phyloP scores from a whole-genome alignment of 2,113 vertebrate species.

The Ptyas mucosa region DNA sequence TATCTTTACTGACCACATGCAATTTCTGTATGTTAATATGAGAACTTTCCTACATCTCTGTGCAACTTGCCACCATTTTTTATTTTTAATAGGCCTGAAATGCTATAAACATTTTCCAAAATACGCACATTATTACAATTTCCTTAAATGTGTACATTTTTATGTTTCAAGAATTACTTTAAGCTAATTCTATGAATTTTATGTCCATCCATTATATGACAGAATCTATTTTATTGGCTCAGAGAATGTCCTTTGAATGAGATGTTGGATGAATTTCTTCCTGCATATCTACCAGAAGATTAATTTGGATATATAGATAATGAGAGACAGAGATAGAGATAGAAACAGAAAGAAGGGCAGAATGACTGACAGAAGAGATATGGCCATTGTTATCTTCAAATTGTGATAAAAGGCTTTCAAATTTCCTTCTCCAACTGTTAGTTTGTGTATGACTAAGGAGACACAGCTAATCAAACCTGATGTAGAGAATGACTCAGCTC shows the following conservation, averaged over 20 bases:
- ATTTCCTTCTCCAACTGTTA: slow-evolving; percentile 50
- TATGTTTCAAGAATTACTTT: neutral
- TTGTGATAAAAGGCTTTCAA: slow-evolving; percentile 44
- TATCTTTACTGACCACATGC: neutral
- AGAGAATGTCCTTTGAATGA: neutral
- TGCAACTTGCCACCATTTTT: neutral
- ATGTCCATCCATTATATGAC: neutral
- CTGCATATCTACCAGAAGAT: neutral
- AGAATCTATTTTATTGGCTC: neutral
- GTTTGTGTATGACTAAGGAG: slow-evolving; percentile 40
- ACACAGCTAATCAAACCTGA: slow-evolving; percentile 52
- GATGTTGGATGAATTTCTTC: neutral
- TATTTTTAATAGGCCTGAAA: neutral
- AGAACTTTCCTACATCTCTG: neutral
- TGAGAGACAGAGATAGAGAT: neutral
- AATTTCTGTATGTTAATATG: neutral
- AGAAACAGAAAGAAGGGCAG: neutral
- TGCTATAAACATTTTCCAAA: neutral
- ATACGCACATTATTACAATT: neutral
- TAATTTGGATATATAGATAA: neutral
- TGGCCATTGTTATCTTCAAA: slow-evolving; percentile 23
- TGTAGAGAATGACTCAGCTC: slow-evolving; percentile 41
- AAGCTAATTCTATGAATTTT: neutral
- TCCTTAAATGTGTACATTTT: neutral
- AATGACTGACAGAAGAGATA: neutral